These are phyloP conservation scores for Theristicus caerulescens DNA, from an alignment of 2,113 vertebrate species.

Conservation along the genomic window DNA sequence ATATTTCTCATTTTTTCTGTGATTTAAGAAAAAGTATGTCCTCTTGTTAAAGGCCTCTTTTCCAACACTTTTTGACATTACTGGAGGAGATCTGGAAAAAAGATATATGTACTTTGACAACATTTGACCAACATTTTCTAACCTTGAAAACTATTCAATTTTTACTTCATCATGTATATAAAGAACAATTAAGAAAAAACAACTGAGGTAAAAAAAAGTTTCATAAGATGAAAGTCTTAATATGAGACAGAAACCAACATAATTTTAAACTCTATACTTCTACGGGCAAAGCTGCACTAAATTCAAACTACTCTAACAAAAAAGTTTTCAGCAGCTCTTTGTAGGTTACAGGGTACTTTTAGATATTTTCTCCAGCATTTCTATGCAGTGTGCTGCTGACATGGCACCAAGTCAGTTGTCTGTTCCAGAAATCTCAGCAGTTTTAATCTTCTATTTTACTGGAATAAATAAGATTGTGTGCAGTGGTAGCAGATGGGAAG, in stretches of 20 bases:
- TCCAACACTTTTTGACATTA: neutral
- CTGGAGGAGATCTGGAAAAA: neutral
- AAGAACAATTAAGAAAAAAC: neutral
- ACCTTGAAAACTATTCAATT: neutral
- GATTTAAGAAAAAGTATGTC: neutral
- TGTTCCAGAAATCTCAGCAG: neutral
- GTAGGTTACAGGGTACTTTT: neutral
- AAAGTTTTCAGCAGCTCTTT: neutral
- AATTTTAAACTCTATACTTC: neutral
- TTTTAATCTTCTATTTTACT: neutral
- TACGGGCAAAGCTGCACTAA: neutral
- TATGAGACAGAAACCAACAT: neutral
- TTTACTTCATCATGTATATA: neutral
- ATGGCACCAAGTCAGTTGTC: neutral
- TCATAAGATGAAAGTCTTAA: neutral
- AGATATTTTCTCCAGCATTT: neutral
- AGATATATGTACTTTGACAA: neutral
- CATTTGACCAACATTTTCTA: neutral
- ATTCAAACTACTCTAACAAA: neutral
- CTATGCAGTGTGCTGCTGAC: neutral
- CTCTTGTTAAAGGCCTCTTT: neutral
- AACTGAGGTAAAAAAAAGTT: neutral
- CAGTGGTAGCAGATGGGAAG: neutral
- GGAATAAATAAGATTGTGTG: neutral
- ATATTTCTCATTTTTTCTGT: neutral